Conservation (phyloP, 2,113 vertebrate genomes). For the Pteruthius melanotis region DNA sequence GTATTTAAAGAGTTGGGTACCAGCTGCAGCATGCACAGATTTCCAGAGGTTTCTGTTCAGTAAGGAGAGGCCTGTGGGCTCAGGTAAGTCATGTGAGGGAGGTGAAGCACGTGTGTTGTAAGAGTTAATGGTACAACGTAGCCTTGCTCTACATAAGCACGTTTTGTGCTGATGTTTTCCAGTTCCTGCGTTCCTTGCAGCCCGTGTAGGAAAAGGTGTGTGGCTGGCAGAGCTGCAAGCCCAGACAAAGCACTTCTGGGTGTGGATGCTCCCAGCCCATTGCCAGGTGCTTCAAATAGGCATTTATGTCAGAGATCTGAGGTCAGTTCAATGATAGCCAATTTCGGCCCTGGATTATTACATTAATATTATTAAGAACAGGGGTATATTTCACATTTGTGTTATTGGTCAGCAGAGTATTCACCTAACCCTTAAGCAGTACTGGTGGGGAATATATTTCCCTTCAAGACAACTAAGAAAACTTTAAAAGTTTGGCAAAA, state of each 20-base stretch:
- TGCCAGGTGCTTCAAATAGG: slow-evolving; percentile 52
- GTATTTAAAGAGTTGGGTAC: not conserved
- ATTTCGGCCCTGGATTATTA: not conserved
- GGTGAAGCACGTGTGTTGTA: slow-evolving; percentile 2
- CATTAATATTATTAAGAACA: slow-evolving; percentile 28
- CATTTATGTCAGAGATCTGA: slow-evolving; percentile 65
- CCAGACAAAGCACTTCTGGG: slow-evolving; percentile 31
- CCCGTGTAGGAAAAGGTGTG: slow-evolving; percentile 8
- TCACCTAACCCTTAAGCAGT: not conserved
- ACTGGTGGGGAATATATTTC: not conserved
- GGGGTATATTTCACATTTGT: not conserved
- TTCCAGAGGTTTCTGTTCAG: not conserved
- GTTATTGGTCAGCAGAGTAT: not conserved
- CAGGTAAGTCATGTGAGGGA: slow-evolving; percentile 23
- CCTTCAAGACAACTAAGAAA: not conserved
- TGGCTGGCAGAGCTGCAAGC: slow-evolving; percentile 37
- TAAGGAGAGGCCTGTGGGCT: not conserved
- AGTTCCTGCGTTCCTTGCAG: not conserved
- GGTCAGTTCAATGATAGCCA: slow-evolving; percentile 32
- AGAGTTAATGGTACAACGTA: slow-evolving; percentile 16
- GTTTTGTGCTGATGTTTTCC: slow-evolving; percentile 52
- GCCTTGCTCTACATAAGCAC: slow-evolving; percentile 25
- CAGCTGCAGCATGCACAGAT: not conserved
- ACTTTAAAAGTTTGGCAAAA: not conserved
- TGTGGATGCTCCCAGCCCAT: slow-evolving; percentile 32